Percentiles rank a stretch among this genome's conserved stretches.
Conservation (phyloP, 23 tunicate species). For the Halocynthia aurantium region DNA sequence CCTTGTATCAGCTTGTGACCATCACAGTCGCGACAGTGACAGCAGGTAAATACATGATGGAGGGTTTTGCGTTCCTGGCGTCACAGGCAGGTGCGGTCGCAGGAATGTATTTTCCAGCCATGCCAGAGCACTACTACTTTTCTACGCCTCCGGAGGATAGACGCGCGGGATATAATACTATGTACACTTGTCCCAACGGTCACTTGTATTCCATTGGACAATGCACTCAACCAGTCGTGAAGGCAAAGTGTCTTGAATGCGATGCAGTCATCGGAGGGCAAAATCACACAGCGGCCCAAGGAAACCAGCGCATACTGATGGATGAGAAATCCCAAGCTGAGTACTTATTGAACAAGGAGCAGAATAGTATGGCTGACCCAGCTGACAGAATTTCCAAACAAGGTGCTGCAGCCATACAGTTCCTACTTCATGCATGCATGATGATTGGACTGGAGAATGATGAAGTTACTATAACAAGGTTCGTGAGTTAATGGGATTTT, state of each 20-base stretch:
- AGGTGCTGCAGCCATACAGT: constrained; percentile 35
- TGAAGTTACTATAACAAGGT: not conserved
- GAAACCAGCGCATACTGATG: constrained; percentile 29
- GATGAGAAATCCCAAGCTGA: constrained; percentile 68
- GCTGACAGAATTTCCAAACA: constrained; percentile 29
- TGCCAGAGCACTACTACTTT: constrained; percentile 6
- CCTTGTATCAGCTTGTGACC: not conserved
- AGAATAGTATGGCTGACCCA: constrained; percentile 14
- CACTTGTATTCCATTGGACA: constrained; percentile 63
- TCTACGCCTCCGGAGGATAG: not conserved
- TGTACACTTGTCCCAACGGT: constrained; percentile 41
- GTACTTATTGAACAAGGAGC: constrained; percentile 17
- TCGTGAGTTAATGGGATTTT: no score
- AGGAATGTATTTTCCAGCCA: not conserved
- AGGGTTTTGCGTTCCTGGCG: not conserved
- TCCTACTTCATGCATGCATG: constrained; percentile 32
- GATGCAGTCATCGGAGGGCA: not conserved
- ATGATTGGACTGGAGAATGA: constrained; percentile 11
- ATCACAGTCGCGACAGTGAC: not conserved
- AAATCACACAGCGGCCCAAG: not conserved
- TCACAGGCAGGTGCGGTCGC: not conserved
- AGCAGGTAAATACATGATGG: not conserved
- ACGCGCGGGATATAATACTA: not conserved
- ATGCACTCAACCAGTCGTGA: constrained; percentile 47
- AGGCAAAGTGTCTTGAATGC: not conserved